These are phyloP conservation scores for Lasiommata megera DNA, from an alignment of 2,888 invertebrate species.

Conservation along the genomic window DNA sequence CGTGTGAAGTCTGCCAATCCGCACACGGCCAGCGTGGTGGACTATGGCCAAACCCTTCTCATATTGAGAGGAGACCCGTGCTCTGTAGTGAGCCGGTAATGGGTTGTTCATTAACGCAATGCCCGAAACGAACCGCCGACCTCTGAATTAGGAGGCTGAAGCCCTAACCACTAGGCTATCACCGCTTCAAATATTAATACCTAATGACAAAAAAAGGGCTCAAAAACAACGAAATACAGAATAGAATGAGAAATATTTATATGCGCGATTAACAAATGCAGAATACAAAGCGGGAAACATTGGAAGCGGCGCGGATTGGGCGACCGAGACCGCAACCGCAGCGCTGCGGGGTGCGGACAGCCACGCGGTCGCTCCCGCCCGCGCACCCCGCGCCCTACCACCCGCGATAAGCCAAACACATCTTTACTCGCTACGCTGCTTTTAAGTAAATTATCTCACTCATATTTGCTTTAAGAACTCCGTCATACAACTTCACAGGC, in stretches of 20 bases:
- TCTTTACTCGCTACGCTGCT: constrained; percentile 34
- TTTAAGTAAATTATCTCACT: constrained; percentile 1
- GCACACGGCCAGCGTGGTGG: too few relatives aligned
- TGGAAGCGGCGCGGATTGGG: constrained; percentile 39
- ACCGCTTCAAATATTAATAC: too few relatives aligned
- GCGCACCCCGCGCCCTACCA: constrained; percentile 25
- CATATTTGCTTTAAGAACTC: background rate
- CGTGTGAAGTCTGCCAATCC: too few relatives aligned
- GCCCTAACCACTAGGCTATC: too few relatives aligned
- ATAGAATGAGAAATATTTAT: constrained; percentile 29
- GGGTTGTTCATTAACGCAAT: too few relatives aligned
- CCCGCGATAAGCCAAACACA: constrained; percentile 47
- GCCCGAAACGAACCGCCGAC: too few relatives aligned
- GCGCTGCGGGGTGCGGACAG: constrained; percentile 35
- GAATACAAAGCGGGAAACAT: constrained; percentile 30
- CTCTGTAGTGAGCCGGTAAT: too few relatives aligned
- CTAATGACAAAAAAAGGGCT: background rate
- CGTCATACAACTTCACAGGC: too few relatives aligned
- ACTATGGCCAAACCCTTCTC: too few relatives aligned
- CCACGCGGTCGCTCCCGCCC: constrained; percentile 32
- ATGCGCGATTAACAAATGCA: constrained; percentile 29
- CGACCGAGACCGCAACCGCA: constrained; percentile 55
- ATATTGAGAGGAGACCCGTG: too few relatives aligned
- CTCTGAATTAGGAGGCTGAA: too few relatives aligned
- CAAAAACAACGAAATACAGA: background rate